These are phyloP conservation scores for Parnassius mnemosyne DNA, from an alignment of 2,888 invertebrate species.

Conservation along the genomic window DNA sequence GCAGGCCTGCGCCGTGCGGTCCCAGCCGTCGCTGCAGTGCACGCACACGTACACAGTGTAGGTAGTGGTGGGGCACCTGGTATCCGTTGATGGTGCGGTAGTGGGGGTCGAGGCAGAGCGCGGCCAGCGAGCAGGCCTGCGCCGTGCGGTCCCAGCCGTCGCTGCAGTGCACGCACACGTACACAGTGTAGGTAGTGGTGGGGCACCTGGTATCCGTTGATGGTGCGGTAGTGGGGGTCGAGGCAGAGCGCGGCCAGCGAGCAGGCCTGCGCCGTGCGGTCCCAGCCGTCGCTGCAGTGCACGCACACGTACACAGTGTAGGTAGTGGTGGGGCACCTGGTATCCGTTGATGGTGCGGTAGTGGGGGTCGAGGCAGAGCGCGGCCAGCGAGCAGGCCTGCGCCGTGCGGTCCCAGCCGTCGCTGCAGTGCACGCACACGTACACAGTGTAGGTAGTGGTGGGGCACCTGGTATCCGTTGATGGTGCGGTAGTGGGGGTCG, in stretches of 20 bases:
- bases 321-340: slow-evolving; percentile 79
- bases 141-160: slow-evolving; percentile 99
- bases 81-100: slow-evolving; percentile 98
- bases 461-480: slow-evolving; percentile 93
- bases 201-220: slow-evolving; percentile 93
- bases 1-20: slow-evolving; percentile 98
- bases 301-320: slow-evolving; percentile 86
- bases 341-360: slow-evolving; percentile 98
- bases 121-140: slow-evolving; percentile 98
- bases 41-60: slow-evolving; percentile 86
- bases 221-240: slow-evolving; percentile 97
- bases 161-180: slow-evolving; percentile 98
- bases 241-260: slow-evolving; percentile 96
- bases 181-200: neutral
- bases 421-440: slow-evolving; percentile 98
- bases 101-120: slow-evolving; percentile 95
- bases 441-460: neutral
- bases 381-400: slow-evolving; percentile 98
- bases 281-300: slow-evolving; percentile 99
- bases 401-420: slow-evolving; percentile 99
- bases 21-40: slow-evolving; percentile 99
- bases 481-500: slow-evolving; percentile 97
- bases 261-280: slow-evolving; percentile 98
- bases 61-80: slow-evolving; percentile 79
- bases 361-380: slow-evolving; percentile 95